Evolutionary conservation across 2,797 vertebrate genomes (phyloP), one percentile per base, ranked within the genome.

Genomic region (Trematomus bernacchii): DNA sequence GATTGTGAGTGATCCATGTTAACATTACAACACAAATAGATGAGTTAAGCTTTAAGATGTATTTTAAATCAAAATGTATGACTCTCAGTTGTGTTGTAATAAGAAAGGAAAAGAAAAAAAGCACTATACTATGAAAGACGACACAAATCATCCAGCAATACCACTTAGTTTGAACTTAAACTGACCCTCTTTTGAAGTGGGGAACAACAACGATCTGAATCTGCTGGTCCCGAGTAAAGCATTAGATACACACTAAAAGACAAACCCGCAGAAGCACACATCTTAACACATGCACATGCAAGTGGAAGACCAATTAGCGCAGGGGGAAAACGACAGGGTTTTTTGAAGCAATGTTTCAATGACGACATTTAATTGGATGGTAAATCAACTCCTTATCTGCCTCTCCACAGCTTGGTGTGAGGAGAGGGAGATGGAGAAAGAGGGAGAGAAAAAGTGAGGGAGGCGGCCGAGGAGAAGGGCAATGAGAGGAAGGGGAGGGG

Each of bases 271-370:
- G 82, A 60, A 44, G 13, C 73, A 55, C 77, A 51, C 70, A 9
- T 40, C 30, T 50, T 2, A 30, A 53, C 76, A 62, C 79, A 46
- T 33, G 58, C 81, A 76, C 79, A 71, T 75, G 72, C 74, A 67
- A 77, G 80, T 52, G 82, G 73, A 89, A 89, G 87, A 71, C 83
- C 86, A 92, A 91, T 92, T 89, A 91, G 89, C 42, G 46, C 66
- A 13, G 80, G 61, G 76, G 79, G 96, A 97, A 97, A 97, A 97
- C 96, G 96, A 96, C 96, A 94, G 96, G 95, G 95, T 97, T 97
- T 97, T 98, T 98, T 98, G 96, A 98, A 97, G 97, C 98, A 97
- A 98, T 98, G 98, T 98, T 99, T 99, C 97, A 99, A 97, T 97
- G 97, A 98, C 96, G 94, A 95, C 96, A 97, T 98, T 99, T 99